phyloP scores from a whole-genome alignment of 64 coral and sea anemone genomes.

The Porites australiensis region DNA sequence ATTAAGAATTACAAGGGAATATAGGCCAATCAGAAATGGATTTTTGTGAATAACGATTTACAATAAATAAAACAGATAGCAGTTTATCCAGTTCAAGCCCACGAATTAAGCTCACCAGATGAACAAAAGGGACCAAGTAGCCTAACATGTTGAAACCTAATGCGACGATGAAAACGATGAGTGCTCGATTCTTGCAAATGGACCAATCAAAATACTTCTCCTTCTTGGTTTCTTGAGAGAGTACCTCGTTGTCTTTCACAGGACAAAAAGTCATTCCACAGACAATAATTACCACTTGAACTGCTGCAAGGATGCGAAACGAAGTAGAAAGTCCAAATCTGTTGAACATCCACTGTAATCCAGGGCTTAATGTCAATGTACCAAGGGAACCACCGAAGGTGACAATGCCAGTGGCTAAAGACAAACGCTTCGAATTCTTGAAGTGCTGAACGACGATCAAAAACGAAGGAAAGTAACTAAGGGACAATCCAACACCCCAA shows the following conservation, averaged over 20 bases:
- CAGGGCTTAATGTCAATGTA: not conserved
- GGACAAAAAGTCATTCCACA: not conserved
- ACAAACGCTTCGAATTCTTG: not conserved
- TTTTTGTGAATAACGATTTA: no score
- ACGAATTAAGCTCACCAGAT: not conserved
- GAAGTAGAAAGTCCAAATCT: not conserved
- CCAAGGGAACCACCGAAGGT: not conserved
- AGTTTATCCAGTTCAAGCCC: no score
- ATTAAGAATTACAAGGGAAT: no score
- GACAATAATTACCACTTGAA: not conserved
- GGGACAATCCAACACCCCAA: not conserved
- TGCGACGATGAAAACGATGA: not conserved
- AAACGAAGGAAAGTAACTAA: not conserved
- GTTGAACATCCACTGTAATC: not conserved
- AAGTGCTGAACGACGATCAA: not conserved
- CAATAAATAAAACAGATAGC: no score
- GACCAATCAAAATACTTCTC: not conserved
- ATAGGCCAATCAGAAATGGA: no score
- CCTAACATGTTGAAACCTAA: not conserved
- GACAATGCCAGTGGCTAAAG: not conserved
- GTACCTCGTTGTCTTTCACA: not conserved
- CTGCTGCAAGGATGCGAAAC: not conserved
- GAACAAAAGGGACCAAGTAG: constrained; percentile 3
- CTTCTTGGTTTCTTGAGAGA: not conserved
- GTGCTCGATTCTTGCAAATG: not conserved